Base-by-base conservation (phyloP, 2,113 vertebrate genomes). In the cat (Felis catus) region DNA sequence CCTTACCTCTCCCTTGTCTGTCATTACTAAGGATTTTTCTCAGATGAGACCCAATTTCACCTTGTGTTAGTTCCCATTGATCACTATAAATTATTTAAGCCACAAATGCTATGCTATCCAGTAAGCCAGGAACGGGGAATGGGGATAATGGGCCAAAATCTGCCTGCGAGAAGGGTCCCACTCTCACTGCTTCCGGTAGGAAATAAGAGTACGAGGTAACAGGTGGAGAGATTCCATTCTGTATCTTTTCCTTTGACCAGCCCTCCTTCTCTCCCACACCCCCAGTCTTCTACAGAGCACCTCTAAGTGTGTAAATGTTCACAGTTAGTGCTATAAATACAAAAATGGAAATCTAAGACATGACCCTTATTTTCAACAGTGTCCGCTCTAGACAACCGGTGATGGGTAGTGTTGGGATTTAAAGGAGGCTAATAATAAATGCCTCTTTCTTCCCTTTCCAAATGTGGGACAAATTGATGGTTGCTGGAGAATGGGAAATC, bases 21-120 rank as follows among this genome's bases (percentile, higher is more conserved):
- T 45, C 97, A 68, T 97, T 96, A 89, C 55, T 61, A 81, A 90
- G 96, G 65, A 41, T 76, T 87, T 94, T 95, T 81, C 86, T 98
- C 95, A 58, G 89, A 94, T 92, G 92, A 96, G 91, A 96, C 91
- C 58, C 78, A 68, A 16, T 92, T 94, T 97, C 87, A 97, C 95
- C 98, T 97, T 48, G 97, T 91, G 82, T 96, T 94, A 84, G 48
- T 68, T 95, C 79, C 81, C 73, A 91, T 21, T 71, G 94, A 94
- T 97, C 78, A 93, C 41, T 63, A 53, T 97, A 31, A 97, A 98
- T 97, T 97, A 98, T 97, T 97, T 93, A 97, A 96, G 95, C 86
- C 73, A 76, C 97, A 97, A 97, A 97, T 97, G 96, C 93, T 92
- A 21, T 74, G 71, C 65, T 84, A 86, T 68, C 65, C 93, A 85